Base-by-base conservation (phyloP, 2,113 vertebrate genomes). In the Vimba vimba region DNA sequence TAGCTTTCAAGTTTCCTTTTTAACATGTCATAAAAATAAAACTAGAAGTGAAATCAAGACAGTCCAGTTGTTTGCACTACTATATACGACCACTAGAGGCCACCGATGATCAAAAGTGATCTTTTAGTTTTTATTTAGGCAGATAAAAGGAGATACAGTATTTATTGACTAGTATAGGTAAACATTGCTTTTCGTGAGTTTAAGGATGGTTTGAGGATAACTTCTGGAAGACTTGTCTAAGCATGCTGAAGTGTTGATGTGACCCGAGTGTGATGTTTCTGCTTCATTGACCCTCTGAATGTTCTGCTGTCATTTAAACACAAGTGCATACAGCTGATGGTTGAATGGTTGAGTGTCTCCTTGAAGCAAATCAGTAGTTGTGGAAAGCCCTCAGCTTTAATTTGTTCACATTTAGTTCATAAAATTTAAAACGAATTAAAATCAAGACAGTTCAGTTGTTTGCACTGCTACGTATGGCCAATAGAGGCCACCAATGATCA, bases 161-260 rank as follows among this genome's bases (percentile, higher is more conserved):
- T 36, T 21, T 36, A 43, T 43, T 10, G 30, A 43, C 68, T 23
- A 43, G 21, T 27, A 30, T 30, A 30, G 27, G 4, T 43, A 12
- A 11, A 43, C 39, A 11, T 25, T 17, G 12, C 43, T 13, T 47
- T 75, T 75, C 27, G n/a, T 75, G 43, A 13, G 12, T 50, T 74
- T 5, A 33, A 4, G 4, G 33, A 33, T 33, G 33, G 33, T 33
- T 36, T 43, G 8, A 23, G 55, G 19, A 57, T 7, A 50, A 45
- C 43, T 73, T 78, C 36, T 50, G 55, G 79, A 66, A 19, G 12
- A 52, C 85, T 60, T 87, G 83, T 79, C 66, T 36, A 30, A 68
- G 74, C 79, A 79, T 79, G 86, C 52, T 81, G 59, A 25, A 79
- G 76, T 69, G 36, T 75, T 83, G 73, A 64, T 60, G 33, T 79